phyloP scores from a whole-genome alignment of 2,113 vertebrate genomes.

The Xiphophorus couchianus region DNA sequence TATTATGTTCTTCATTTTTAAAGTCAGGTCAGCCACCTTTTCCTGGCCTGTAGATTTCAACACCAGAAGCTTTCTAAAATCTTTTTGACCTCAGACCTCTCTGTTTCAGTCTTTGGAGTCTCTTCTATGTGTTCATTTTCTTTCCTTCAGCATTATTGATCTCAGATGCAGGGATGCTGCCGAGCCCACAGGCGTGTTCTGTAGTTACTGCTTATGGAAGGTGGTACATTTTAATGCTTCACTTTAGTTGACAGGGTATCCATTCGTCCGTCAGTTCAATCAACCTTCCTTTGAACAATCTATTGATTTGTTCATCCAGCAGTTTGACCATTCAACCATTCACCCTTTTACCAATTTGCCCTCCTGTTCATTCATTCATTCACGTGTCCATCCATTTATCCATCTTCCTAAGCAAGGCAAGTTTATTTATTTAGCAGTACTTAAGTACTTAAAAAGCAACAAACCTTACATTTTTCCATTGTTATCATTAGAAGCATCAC shows the following conservation, averaged over 20 bases:
- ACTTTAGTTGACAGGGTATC: not conserved
- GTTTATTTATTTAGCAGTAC: too few relatives aligned
- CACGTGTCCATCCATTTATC: too few relatives aligned
- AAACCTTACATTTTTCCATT: too few relatives aligned
- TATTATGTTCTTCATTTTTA: not conserved
- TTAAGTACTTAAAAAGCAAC: too few relatives aligned
- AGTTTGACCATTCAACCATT: too few relatives aligned
- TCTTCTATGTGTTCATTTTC: not conserved
- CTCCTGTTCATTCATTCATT: too few relatives aligned
- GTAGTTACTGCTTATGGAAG: not conserved
- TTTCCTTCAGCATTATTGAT: not conserved
- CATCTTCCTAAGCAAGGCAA: too few relatives aligned
- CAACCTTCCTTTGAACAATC: too few relatives aligned
- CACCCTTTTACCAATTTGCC: too few relatives aligned
- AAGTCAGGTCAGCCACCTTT: not conserved
- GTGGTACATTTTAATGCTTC: not conserved
- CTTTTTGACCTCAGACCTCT: not conserved
- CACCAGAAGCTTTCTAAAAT: not conserved
- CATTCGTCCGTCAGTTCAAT: not conserved
- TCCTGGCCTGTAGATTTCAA: not conserved
- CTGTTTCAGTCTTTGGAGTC: not conserved
- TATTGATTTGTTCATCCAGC: not conserved
- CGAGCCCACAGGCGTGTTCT: too few relatives aligned
- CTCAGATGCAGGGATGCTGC: not conserved
- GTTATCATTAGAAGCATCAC: too few relatives aligned